Percentiles rank a stretch among this genome's conserved stretches.
Evolutionary conservation across 1,140 invertebrate genomes (phyloP).

Genomic region (Anoplolepis gracilipes): DNA sequence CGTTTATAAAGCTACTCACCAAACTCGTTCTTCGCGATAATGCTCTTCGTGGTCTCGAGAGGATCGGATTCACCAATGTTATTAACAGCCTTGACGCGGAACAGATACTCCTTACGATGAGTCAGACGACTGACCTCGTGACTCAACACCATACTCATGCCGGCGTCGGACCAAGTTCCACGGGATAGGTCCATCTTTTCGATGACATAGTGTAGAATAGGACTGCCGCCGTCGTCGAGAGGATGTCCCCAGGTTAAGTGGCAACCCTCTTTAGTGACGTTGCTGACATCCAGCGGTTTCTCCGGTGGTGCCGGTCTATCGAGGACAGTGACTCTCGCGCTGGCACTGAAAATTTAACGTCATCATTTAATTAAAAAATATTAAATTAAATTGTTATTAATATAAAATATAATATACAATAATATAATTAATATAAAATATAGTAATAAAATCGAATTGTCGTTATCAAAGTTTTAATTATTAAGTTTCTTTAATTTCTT

Average conservation of each 20-base stretch:
- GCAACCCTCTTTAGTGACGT: slow-evolving; percentile 96
- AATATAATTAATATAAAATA: neutral
- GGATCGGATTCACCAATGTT: slow-evolving; percentile 97
- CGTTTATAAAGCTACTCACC: slow-evolving; percentile 81
- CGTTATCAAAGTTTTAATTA: neutral
- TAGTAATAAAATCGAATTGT: neutral
- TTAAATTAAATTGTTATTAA: neutral
- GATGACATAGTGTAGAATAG: slow-evolving; percentile 97
- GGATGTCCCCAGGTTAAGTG: slow-evolving; percentile 94
- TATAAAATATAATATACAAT: no score
- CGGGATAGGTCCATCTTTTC: slow-evolving; percentile 98
- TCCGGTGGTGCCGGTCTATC: slow-evolving; percentile 96
- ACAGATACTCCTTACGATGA: slow-evolving; percentile 97
- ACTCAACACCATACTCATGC: slow-evolving; percentile 93
- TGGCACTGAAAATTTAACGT: slow-evolving; percentile 86
- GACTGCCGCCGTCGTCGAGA: slow-evolving; percentile 95
- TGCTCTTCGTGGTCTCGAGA: slow-evolving; percentile 93
- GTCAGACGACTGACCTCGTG: slow-evolving; percentile 95
- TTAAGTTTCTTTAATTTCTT: neutral
- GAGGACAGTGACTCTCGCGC: slow-evolving; percentile 94
- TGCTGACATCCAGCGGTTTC: slow-evolving; percentile 93
- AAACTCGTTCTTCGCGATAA: slow-evolving; percentile 97
- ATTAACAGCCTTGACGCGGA: slow-evolving; percentile 97
- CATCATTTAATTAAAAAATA: slow-evolving; percentile 8
- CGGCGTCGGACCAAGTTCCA: slow-evolving; percentile 98